A percentile compares a stretch with the other conserved stretches of the same genome.
Conservation (phyloP, 2,888 invertebrate genomes). For the Scaeva pyrastri region DNA sequence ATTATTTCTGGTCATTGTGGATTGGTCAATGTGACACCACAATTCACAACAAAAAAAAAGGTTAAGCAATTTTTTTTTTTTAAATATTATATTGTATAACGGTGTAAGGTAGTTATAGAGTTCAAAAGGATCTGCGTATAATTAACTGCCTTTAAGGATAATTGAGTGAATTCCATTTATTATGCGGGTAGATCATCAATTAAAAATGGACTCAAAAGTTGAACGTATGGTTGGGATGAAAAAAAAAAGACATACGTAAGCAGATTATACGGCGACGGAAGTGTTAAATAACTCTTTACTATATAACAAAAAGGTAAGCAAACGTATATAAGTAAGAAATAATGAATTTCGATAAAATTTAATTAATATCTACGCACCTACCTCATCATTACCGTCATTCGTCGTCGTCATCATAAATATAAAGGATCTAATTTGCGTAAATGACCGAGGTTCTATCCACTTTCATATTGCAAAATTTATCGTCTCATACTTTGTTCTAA, state of each 20-base stretch:
- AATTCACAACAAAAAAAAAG: not conserved
- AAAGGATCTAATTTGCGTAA: not conserved
- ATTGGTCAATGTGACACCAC: slow-evolving; percentile 13
- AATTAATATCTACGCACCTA: too few relatives aligned
- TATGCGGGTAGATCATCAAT: slow-evolving; percentile 50
- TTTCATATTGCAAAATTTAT: too few relatives aligned
- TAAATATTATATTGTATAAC: not conserved
- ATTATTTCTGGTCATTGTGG: slow-evolving; percentile 10
- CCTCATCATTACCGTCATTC: too few relatives aligned
- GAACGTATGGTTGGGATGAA: not conserved
- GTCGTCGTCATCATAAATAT: slow-evolving; percentile 10
- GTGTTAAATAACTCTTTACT: not conserved
- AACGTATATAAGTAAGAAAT: not conserved
- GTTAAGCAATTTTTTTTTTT: not conserved
- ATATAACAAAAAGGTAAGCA: not conserved
- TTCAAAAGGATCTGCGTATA: slow-evolving; percentile 33
- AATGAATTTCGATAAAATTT: not conserved
- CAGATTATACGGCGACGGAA: not conserved
- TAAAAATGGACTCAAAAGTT: slow-evolving; percentile 35
- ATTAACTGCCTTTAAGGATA: slow-evolving; percentile 52
- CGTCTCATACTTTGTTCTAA: too few relatives aligned
- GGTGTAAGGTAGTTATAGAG: not conserved
- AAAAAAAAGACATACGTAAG: not conserved
- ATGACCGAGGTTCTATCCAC: too few relatives aligned
- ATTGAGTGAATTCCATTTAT: slow-evolving; percentile 54